Evolutionary conservation across 2,113 vertebrate species (phyloP), one percentile per base, ranked within the genome.

Genomic region (Quiscalus mexicanus): DNA sequence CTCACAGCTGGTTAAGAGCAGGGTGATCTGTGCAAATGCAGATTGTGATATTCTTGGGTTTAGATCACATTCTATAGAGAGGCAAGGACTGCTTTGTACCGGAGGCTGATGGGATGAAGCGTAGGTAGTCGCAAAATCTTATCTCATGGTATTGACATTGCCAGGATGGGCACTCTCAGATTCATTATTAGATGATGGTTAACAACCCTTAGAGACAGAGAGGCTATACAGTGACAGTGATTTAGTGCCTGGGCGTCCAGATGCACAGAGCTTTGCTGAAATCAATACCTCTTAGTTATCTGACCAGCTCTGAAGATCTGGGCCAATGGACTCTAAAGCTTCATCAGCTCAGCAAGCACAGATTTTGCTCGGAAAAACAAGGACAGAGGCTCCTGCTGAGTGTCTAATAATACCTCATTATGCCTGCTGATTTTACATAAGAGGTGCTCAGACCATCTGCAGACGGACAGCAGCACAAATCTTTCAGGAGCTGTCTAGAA

Each of bases 321-420:
- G 30, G 58, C 58, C 84, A 82, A 53, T 31, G 27, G 62, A 92
- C 53, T 84, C 67, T 82, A 52, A 92, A 69, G 62, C 45, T 89
- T 89, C 73, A 89, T 76, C 77, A 68, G 27, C 39, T 77, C 47
- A 59, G 59, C 56, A 84, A 96, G 71, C 1, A 0, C 67, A 90
- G 47, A 3, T 75, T 96, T 78, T 87, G 12, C 31, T 67, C 28
- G 37, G 63, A 84, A 93, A 87, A 92, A 78, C 39, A 90, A 88
- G 68, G 44, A 74, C 52, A 87, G 64, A 68, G 37, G 15, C 18
- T 90, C 80, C 90, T 0, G 2, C 79, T 49, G 90, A 71, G 88
- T 64, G 39, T 71, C 83, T 92, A 93, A 92, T 92, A 91, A 89
- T 6, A 21, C 49, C 87, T 96, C 80, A 84, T 96, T 92, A 93